Base-by-base conservation (phyloP, 2,888 invertebrate genomes). In the Rhabditoides inermis region DNA sequence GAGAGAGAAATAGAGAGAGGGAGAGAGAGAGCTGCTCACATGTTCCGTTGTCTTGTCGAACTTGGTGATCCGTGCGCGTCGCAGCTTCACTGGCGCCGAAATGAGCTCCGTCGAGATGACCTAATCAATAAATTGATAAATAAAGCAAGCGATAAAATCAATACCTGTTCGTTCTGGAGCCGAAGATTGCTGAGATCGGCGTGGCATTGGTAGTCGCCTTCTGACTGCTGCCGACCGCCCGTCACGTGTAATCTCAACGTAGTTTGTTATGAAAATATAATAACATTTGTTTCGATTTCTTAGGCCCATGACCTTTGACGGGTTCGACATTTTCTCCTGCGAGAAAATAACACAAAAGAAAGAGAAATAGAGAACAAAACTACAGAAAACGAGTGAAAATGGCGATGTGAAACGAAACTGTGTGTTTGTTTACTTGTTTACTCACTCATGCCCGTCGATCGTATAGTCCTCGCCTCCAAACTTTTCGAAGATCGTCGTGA, bases 161-260 rank as follows among this genome's bases (percentile, higher is more conserved):
- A 47, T 18, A 64, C 49, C 53, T 62, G 61, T 15, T 60, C 49
- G 50, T 64, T 63, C 22, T 68, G 57, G 12, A 73, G 53, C 1
- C 58, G 58, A 12, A 72, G 61, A 25, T 67, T 58, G 20, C 49
- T 40, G 30, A 72, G 58, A 39, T 63, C 56, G 22, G 68, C 68
- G 7, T 66, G 51, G 41, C 72, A 72, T 53, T 72, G 72, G 47
- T 69, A 72, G 30, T 71, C 68, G 30, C 73, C 73, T 52, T 69
- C 67, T 27, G 53, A 56, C 23, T 56, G 53, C n/a, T 49, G 58
- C 28, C 56, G 55, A 3, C 52, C 52, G 37, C 61, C 59, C 28
- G 44, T 40, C 22, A 64, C 58, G 26, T 49, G 60, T 45, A 62
- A 52, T 39, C 62, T 68, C 51, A 44, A 65, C 18, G 27, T 56